These are phyloP conservation scores for Chrysemys picta DNA, from an alignment of 2,113 vertebrate genomes.

Conservation along the genomic window DNA sequence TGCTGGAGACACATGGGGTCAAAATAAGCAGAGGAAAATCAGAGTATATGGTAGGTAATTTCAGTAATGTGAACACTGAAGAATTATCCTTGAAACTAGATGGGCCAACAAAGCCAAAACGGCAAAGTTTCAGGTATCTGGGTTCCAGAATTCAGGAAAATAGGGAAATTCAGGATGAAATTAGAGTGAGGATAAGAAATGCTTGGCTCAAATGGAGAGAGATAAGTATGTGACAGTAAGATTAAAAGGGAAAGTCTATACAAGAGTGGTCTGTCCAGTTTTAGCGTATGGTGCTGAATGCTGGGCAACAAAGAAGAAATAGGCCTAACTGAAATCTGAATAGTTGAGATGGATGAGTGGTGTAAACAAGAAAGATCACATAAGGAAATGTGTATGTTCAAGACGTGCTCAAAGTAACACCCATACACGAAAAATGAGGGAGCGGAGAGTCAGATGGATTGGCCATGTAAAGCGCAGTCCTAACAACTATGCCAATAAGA, in stretches of 20 bases:
- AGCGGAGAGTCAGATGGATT: not conserved
- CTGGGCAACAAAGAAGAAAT: not conserved
- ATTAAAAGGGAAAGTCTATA: too few relatives aligned
- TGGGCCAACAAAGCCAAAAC: not conserved
- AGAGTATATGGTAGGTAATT: not conserved
- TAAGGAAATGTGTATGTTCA: not conserved
- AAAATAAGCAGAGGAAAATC: not conserved
- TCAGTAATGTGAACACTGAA: not conserved
- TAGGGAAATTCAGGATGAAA: not conserved
- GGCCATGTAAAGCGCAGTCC: not conserved
- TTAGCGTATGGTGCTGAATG: not conserved
- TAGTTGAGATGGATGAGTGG: not conserved
- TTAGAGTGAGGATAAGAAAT: not conserved
- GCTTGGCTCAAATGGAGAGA: too few relatives aligned
- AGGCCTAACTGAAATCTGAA: not conserved
- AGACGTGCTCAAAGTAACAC: not conserved
- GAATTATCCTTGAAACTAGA: not conserved
- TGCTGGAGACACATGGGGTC: not conserved
- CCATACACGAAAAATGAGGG: not conserved
- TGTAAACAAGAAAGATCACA: not conserved
- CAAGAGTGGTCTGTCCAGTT: not conserved
- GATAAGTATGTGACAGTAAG: too few relatives aligned
- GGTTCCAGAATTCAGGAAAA: not conserved
- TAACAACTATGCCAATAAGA: not conserved
- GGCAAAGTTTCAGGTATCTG: not conserved